phyloP scores from a whole-genome alignment of 2,113 vertebrate genomes.

The Bubo bubo region DNA sequence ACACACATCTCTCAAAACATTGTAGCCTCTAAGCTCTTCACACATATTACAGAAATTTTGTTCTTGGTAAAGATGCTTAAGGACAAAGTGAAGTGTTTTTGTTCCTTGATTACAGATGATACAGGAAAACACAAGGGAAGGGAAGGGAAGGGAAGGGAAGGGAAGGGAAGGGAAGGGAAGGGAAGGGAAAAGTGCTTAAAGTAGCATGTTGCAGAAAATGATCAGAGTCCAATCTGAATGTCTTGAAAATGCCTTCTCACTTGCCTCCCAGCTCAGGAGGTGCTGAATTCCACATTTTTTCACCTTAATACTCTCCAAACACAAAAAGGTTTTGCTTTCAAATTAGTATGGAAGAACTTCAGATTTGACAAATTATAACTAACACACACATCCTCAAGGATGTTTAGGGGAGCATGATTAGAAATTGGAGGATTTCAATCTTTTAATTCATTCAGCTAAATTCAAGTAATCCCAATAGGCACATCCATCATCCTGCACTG shows the following conservation, averaged over 20 bases:
- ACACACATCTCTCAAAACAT: neutral
- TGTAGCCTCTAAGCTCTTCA: neutral
- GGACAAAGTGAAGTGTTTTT: neutral
- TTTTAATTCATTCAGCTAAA: neutral
- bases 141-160: too few relatives aligned
- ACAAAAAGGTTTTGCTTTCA: neutral
- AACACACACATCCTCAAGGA: neutral
- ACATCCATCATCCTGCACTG: neutral
- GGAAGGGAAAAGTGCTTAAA: neutral
- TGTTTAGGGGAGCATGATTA: accelerated
- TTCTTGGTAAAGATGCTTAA: neutral
- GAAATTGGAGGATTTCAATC: neutral
- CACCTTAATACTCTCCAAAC: neutral
- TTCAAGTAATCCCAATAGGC: neutral
- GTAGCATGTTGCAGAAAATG: neutral
- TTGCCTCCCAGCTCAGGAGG: neutral
- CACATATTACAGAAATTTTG: neutral
- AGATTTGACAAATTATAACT: neutral
- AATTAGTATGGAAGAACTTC: neutral
- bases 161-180: too few relatives aligned
- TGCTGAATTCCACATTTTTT: neutral
- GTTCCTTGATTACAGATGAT: neutral
- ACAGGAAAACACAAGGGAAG: neutral
- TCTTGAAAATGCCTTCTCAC: neutral
- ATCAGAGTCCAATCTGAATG: neutral